Conservation (phyloP, 2,888 invertebrate species). For the Argynnis bischoffii region DNA sequence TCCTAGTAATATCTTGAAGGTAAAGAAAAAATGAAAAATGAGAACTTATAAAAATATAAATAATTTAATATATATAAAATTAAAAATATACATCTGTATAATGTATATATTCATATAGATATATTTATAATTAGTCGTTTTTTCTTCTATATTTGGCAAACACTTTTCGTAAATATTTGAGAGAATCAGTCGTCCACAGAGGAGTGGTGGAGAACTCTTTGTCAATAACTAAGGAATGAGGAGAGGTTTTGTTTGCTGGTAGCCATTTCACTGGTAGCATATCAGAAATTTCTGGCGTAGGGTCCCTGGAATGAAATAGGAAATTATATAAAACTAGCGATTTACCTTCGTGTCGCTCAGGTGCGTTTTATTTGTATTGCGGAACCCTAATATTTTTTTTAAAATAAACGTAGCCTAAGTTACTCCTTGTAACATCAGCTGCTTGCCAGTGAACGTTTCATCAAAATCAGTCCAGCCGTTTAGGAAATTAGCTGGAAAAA, state of each 20-base stretch:
- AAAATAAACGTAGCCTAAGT: too few relatives aligned
- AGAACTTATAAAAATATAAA: too few relatives aligned
- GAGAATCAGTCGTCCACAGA: conserved; percentile 55
- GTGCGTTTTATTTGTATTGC: too few relatives aligned
- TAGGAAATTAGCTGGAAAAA: too few relatives aligned
- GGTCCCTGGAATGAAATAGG: conserved; percentile 53
- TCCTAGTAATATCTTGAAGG: too few relatives aligned
- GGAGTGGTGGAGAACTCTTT: conserved; percentile 51
- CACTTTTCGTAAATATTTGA: conserved; percentile 54
- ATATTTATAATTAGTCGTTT: conserved; percentile 31
- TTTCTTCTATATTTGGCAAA: conserved; percentile 60
- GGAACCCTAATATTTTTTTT: too few relatives aligned
- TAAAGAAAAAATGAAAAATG: too few relatives aligned
- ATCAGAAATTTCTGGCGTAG: conserved; percentile 55
- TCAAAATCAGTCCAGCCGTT: too few relatives aligned
- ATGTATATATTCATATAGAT: background rate
- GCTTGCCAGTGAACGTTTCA: too few relatives aligned
- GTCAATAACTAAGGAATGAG: conserved; percentile 57
- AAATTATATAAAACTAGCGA: background rate
- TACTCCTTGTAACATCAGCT: too few relatives aligned
- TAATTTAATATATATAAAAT: background rate
- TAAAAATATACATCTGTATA: background rate
- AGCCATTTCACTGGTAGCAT: conserved; percentile 57
- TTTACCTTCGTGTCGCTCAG: too few relatives aligned
- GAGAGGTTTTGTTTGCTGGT: conserved; percentile 47